A percentile compares a stretch with the other conserved stretches of the same genome.
Evolutionary conservation across 2,113 vertebrate species (phyloP).

Genomic region (Atlantisia rogersi): DNA sequence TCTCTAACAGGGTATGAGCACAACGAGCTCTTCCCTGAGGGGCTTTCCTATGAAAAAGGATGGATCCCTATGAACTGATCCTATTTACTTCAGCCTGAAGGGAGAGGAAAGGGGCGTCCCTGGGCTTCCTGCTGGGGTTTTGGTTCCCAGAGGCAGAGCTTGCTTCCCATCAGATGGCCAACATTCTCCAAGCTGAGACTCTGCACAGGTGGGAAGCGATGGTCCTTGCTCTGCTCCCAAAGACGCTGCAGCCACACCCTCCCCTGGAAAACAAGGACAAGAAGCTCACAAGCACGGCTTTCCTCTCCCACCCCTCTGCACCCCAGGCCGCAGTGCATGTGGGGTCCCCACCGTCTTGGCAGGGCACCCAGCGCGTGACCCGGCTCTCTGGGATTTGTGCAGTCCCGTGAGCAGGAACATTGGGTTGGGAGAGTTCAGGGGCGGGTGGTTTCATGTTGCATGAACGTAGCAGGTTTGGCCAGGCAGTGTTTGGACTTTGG

Average conservation of each 20-base stretch:
- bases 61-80: not conserved
- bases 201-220: rapidly evolving
- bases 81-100: not conserved
- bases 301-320: not conserved
- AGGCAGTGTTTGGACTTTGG: not conserved
- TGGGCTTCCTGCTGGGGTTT: not conserved
- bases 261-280: not conserved
- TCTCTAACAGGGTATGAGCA: not conserved
- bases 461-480: rapidly evolving
- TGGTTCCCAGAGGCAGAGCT: not conserved
- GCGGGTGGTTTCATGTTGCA: not conserved
- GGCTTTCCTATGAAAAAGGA: not conserved
- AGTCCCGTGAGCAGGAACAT: not conserved
- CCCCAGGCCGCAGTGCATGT: not conserved
- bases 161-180: not conserved
- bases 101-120: not conserved
- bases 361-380: not conserved
- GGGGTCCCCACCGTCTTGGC: not conserved
- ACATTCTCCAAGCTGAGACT: not conserved
- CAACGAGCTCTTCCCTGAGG: not conserved
- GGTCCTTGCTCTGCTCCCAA: not conserved
- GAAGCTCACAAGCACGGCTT: not conserved
- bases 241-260: rapidly evolving
- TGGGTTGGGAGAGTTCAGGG: not conserved
- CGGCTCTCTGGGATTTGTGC: not conserved